Conservation (phyloP, 1,140 invertebrate species). For the Limonius californicus region DNA sequence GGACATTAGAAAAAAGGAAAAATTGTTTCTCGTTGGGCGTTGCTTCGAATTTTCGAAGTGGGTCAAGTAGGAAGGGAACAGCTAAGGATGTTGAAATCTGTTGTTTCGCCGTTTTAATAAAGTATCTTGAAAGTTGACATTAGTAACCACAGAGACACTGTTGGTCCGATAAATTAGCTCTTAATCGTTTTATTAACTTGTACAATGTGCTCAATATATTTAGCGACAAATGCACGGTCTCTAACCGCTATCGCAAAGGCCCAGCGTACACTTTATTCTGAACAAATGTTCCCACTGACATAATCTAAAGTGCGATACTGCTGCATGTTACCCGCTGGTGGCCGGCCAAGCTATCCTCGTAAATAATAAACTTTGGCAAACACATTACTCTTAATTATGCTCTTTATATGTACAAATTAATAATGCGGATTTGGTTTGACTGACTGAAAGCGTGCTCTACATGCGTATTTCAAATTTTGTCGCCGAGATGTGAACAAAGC, state of each 20-base stretch:
- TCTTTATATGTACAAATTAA: slow-evolving; percentile 24
- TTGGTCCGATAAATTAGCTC: not conserved
- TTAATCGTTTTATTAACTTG: slow-evolving; percentile 11
- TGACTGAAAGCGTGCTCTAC: not conserved
- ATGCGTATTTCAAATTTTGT: too few species aligned
- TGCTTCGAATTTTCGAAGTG: too few species aligned
- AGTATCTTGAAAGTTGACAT: not conserved
- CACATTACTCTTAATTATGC: slow-evolving; percentile 31
- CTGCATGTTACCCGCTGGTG: slow-evolving; percentile 22
- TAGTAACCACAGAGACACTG: not conserved
- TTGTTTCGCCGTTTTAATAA: too few species aligned
- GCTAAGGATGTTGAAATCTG: too few species aligned
- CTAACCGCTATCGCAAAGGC: slow-evolving; percentile 26
- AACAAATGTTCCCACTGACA: slow-evolving; percentile 29
- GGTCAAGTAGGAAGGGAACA: too few species aligned
- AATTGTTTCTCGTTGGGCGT: too few species aligned
- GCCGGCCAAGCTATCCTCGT: slow-evolving; percentile 21
- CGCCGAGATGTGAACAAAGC: not conserved
- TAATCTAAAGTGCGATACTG: slow-evolving; percentile 27
- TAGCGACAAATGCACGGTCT: slow-evolving; percentile 27
- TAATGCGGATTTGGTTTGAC: slow-evolving; percentile 15
- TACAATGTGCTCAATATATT: slow-evolving; percentile 14
- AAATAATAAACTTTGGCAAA: slow-evolving; percentile 31
- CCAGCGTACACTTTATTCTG: slow-evolving; percentile 29
- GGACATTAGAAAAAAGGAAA: too few species aligned